Percentiles rank a stretch among this genome's conserved stretches.
phyloP scores from a whole-genome alignment of 2,888 invertebrate genomes.

The Meteorus cinctellus region DNA sequence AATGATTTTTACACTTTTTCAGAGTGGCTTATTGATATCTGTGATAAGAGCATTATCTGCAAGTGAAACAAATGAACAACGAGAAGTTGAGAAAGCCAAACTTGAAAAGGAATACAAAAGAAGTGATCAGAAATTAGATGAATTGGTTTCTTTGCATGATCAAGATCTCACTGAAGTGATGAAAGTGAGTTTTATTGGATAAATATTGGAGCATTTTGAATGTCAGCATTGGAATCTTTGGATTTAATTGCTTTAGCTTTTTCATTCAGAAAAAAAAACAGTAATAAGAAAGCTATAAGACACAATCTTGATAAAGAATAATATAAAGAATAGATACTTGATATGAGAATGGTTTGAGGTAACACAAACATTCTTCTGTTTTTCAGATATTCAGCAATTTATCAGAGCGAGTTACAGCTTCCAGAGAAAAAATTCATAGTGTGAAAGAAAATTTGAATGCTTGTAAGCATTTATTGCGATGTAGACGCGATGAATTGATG shows the following conservation, averaged over 20 bases:
- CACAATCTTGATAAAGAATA: too few relatives aligned
- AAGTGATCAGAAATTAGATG: slow-evolving; percentile 91
- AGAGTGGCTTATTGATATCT: slow-evolving; percentile 93
- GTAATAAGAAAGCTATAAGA: too few relatives aligned
- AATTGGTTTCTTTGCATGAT: slow-evolving; percentile 90
- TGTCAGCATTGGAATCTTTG: too few relatives aligned
- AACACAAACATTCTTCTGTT: slow-evolving; percentile 27
- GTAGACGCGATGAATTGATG: slow-evolving; percentile 93
- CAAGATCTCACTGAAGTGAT: slow-evolving; percentile 90
- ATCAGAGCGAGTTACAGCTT: slow-evolving; percentile 84
- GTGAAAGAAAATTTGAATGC: slow-evolving; percentile 88
- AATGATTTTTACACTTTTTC: slow-evolving; percentile 44
- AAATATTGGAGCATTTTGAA: too few relatives aligned
- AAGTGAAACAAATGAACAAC: slow-evolving; percentile 93
- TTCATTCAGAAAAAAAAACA: too few relatives aligned
- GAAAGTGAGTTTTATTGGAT: slow-evolving; percentile 74
- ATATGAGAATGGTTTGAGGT: too few relatives aligned
- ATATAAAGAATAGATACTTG: too few relatives aligned
- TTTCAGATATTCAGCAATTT: slow-evolving; percentile 84
- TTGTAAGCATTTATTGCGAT: slow-evolving; percentile 89
- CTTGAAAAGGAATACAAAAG: slow-evolving; percentile 94
- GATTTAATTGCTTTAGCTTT: too few relatives aligned
- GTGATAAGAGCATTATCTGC: slow-evolving; percentile 96
- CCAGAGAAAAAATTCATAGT: slow-evolving; percentile 83
- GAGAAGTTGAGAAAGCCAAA: slow-evolving; percentile 93